A percentile compares a stretch with the other conserved stretches of the same genome.
These are phyloP conservation scores for Aphidius ervi DNA, from an alignment of 1,140 invertebrate species.

Conservation along the genomic window DNA sequence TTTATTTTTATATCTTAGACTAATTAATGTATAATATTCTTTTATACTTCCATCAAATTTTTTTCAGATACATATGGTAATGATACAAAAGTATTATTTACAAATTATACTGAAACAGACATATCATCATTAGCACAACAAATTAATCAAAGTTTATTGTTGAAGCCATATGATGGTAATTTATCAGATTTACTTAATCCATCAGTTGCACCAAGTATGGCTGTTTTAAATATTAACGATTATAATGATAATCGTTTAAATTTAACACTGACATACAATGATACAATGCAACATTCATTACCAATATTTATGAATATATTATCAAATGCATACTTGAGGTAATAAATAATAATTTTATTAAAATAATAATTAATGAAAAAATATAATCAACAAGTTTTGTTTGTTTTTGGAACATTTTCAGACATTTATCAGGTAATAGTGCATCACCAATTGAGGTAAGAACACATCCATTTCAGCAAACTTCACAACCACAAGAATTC, in stretches of 20 bases:
- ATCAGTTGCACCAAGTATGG: slow-evolving; percentile 57
- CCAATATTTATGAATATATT: slow-evolving; percentile 73
- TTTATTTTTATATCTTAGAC: not conserved
- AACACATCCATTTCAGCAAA: slow-evolving; percentile 68
- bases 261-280: slow-evolving; percentile 71
- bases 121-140: slow-evolving; percentile 39
- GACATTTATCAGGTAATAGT: slow-evolving; percentile 33
- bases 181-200: slow-evolving; percentile 59
- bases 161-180: slow-evolving; percentile 61
- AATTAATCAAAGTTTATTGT: slow-evolving; percentile 47
- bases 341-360: not conserved
- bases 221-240: slow-evolving; percentile 60
- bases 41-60: slow-evolving; percentile 12
- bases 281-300: slow-evolving; percentile 73
- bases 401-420: slow-evolving; percentile 23
- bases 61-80: slow-evolving; percentile 42
- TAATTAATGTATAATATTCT: not conserved
- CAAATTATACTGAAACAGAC: slow-evolving; percentile 41
- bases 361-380: slow-evolving; percentile 26
- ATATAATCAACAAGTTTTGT: too few species aligned
- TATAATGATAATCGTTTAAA: slow-evolving; percentile 53
- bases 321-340: slow-evolving; percentile 68
- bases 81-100: slow-evolving; percentile 40
- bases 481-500: slow-evolving; percentile 64
- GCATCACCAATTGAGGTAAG: slow-evolving; percentile 52